Evolutionary conservation across 2,113 vertebrate species (phyloP), one percentile per base, ranked within the genome.

Genomic region (Hydrochoerus hydrochaeris): DNA sequence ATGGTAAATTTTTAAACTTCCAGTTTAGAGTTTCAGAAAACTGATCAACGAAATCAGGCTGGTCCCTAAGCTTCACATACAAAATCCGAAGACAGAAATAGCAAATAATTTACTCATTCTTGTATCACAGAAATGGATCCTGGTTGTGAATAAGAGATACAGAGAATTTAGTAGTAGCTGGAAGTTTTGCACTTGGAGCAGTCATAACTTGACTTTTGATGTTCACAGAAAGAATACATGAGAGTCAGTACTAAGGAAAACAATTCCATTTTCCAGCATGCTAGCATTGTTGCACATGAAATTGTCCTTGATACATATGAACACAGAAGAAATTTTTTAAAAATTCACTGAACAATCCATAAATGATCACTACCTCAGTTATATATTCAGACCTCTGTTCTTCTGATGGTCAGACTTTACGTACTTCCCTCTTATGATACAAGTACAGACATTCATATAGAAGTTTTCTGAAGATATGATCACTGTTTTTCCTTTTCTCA

Each of bases 1-100:
- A 85, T 54, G 12, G 16, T 60, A 81, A 49, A 77, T 65, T 63
- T 95, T 93, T 94, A 38, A 82, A 71, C 38, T 95, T 75, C 41
- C 6, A 92, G 35, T 80, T 95, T 63, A 71, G 87, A 41, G 90
- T 93, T 93, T 94, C 90, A 95, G 75, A 95, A 26, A 95, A 96
- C 58, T 84, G 30, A 24, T 96, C 24, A 69, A 54, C 91, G 11
- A 58, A 92, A 11, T 35, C 13, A 87, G 22, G 32, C 32, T 71
- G 17, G 24, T 8, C n/a, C 80, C 22, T 52, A 49, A 77, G 58
- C n/a, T 52, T 84, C 44, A 41, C 19, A 14, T 44, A 24, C 13
- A 30, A 85, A 84, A 16, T 80, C 22, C 11, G 35, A 6, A 3
- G 22, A 73, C 28, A 30, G 6, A 85, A 96, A 87, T 20, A 67